Evolutionary conservation across 2,113 vertebrate species (phyloP).

Genomic region (Genyomyrus donnyi): DNA sequence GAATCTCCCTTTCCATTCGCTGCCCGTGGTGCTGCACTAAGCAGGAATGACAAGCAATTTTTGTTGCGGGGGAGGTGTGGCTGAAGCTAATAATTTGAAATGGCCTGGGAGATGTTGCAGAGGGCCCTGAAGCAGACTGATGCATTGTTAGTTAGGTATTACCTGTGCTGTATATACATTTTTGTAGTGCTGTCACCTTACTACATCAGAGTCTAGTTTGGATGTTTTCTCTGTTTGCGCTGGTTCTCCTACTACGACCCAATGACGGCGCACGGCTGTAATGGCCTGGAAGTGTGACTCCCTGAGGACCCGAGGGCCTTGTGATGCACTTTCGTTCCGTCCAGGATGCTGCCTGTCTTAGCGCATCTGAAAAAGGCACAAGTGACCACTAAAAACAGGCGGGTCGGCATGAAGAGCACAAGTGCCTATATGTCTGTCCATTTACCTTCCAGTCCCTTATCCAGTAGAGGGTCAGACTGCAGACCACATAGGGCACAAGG

Average conservation of each 20-base stretch:
- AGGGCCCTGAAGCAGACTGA: neutral
- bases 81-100: neutral
- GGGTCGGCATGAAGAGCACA: neutral
- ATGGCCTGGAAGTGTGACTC: neutral
- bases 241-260: neutral
- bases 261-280: neutral
- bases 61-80: neutral
- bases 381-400: neutral
- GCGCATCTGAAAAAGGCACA: neutral
- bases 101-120: neutral
- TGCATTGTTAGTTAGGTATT: neutral
- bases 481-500: neutral
- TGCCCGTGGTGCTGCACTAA: neutral
- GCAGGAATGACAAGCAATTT: neutral
- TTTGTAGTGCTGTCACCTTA: neutral
- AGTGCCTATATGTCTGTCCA: neutral
- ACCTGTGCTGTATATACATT: neutral
- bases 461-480: neutral
- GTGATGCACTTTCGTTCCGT: neutral
- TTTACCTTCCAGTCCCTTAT: neutral
- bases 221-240: neutral
- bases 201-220: neutral
- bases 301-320: neutral
- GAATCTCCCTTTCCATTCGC: neutral
- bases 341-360: neutral